Conservation (phyloP, 2,113 vertebrate genomes). For the Notiomystis cincta region DNA sequence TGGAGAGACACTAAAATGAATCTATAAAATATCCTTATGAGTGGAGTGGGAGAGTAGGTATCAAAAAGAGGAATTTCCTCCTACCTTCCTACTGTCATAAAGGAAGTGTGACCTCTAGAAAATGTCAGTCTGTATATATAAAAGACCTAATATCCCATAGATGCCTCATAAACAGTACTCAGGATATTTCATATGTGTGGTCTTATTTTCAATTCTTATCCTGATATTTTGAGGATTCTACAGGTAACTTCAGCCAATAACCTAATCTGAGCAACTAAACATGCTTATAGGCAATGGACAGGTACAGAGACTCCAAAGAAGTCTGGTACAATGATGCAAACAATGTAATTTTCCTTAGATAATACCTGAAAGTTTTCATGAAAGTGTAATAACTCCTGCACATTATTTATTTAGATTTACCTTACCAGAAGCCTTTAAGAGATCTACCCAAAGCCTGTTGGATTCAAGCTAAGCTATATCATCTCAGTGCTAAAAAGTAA, state of each 20-base stretch:
- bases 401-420: not conserved
- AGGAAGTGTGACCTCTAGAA: not conserved
- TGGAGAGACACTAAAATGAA: not conserved
- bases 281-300: not conserved
- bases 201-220: not conserved
- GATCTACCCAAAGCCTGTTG: not conserved
- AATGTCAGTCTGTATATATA: not conserved
- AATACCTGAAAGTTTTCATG: not conserved
- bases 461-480: not conserved
- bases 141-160: not conserved
- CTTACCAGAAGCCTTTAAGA: not conserved
- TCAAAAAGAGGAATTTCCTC: not conserved
- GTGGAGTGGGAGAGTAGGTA: not conserved
- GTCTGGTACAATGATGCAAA: not conserved
- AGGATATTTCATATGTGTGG: not conserved
- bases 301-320: not conserved
- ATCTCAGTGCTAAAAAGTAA: not conserved
- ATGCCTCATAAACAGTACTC: not conserved
- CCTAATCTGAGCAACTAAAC: not conserved
- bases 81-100: not conserved
- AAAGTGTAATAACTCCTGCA: not conserved
- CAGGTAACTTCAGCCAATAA: not conserved
- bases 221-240: not conserved
- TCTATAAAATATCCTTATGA: not conserved
- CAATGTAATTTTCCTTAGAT: not conserved